Conservation (phyloP, 2,113 vertebrate genomes). For the Nothoprocta perdicaria region DNA sequence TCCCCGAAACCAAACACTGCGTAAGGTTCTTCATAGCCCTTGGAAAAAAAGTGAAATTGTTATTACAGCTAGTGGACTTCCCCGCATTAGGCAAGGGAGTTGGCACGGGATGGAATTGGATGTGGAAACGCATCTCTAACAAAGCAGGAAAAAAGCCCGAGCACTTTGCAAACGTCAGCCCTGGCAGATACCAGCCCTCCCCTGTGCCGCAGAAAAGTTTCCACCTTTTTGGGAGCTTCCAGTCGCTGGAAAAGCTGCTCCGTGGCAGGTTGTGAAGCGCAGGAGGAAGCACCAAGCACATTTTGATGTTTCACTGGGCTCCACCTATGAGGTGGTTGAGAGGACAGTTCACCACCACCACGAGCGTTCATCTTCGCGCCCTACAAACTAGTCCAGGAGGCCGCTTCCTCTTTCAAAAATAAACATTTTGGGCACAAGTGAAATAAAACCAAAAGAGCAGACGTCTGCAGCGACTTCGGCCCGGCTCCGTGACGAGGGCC, state of each 20-base stretch:
- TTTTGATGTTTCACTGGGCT: neutral
- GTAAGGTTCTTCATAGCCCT: fast-evolving
- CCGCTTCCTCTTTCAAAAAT: neutral
- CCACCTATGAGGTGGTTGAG: neutral
- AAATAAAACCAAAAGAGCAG: neutral
- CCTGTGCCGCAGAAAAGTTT: neutral
- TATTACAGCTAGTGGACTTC: neutral
- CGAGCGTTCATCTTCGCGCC: neutral
- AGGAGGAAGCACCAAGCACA: neutral
- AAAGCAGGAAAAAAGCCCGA: neutral
- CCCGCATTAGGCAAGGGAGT: neutral
- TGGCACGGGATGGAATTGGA: fast-evolving
- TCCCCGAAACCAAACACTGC: fast-evolving
- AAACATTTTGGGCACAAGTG: neutral
- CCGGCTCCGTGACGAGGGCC: neutral
- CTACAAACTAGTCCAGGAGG: neutral
- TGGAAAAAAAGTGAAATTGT: neutral
- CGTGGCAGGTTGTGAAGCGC: neutral
- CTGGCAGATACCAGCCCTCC: neutral
- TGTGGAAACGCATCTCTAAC: neutral
- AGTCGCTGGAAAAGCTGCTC: neutral
- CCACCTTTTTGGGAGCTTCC: neutral
- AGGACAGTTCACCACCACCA: fast-evolving
- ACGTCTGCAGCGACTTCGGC: neutral
- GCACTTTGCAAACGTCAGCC: neutral